Base-by-base conservation (phyloP, 53 echinoderm and acorn worm species). In the Holothuria leucospilota region DNA sequence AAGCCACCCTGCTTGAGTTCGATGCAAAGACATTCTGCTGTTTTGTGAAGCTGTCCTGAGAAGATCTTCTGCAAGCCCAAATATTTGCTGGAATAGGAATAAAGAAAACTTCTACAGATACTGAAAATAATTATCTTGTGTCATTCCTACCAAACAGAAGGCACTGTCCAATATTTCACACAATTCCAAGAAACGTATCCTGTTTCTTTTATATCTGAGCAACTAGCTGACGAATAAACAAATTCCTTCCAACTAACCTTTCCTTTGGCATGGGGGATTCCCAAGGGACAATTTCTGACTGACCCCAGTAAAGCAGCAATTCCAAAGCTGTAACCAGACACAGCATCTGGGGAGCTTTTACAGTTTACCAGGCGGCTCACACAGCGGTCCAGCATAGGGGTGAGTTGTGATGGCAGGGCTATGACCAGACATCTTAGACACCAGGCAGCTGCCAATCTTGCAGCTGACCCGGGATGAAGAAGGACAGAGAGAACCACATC, bases 261-360 rank as follows among this genome's bases (percentile, higher is more conserved):
- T 86, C 95, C 98, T 86, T 95, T 98, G 16, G 98, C 92, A 81
- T 98, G 93, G 11, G 98, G 95, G n/a, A 98, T 95, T 9, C 97
- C 98, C 84, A 98, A 58, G 42, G 98, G 98, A 68, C 98, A 98
- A 83, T 90, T 92, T 59, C 93, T 81, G 24, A 98, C 98, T 14
- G 95, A 93, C 29, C 98, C 98, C 13, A 98, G 85, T 26, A 98
- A 85, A 14, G 95, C 90, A 88, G 98, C 95, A 40, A 98, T 95
- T 28, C 95, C 92, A 90, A 95, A 95, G 82, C 98, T 98, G 78
- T 98, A 98, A 9, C 98, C 98, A 18, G 98, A 98, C 84, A 98
- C 98, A 0, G 98, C 95, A 84, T 98, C 98, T 20, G 95, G 95
- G 4, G 98, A 95, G 27, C 95, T 86, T 92, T 94, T 98, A 61